A percentile compares a stretch with the other conserved stretches of the same genome.
Conservation (phyloP, 2,888 invertebrate genomes). For the Drosophila antonietae region DNA sequence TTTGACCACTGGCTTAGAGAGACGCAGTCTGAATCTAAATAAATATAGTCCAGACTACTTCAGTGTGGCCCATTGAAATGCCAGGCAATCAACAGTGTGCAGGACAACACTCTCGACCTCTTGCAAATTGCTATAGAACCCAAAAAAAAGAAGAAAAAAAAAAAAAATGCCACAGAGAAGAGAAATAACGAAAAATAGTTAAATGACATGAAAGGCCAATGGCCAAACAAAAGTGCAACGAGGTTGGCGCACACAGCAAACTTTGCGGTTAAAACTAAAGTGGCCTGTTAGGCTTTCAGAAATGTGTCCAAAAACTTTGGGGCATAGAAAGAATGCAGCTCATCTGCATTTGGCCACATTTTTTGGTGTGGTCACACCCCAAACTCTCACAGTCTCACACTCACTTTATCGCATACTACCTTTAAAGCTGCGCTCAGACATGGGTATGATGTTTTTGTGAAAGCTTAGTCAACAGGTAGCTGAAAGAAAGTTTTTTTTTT, state of each 20-base stretch:
- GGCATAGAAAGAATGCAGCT: conserved; percentile 62
- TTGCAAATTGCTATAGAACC: conserved; percentile 30
- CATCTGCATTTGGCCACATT: conserved; percentile 58
- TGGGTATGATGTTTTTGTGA: not conserved
- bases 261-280: conserved; percentile 76
- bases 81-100: conserved; percentile 61
- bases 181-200: conserved; percentile 50
- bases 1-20: conserved; percentile 12
- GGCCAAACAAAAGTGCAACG: conserved; percentile 73
- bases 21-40: conserved; percentile 30
- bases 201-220: conserved; percentile 78
- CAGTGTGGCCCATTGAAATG: conserved; percentile 37
- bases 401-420: not conserved
- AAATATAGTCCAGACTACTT: conserved; percentile 43
- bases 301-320: conserved; percentile 74
- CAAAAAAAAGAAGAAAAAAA: not conserved
- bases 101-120: conserved; percentile 43
- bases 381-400: not conserved
- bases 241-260: conserved; percentile 66
- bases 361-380: conserved; percentile 31
- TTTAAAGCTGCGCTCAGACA: not conserved
- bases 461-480: not conserved
- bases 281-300: conserved; percentile 76
- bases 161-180: not conserved
- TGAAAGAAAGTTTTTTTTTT: too few relatives aligned